A percentile compares a stretch with the other conserved stretches of the same genome.
Evolutionary conservation across 2,797 vertebrate genomes (phyloP).

Genomic region (Enteromius radiatus): DNA sequence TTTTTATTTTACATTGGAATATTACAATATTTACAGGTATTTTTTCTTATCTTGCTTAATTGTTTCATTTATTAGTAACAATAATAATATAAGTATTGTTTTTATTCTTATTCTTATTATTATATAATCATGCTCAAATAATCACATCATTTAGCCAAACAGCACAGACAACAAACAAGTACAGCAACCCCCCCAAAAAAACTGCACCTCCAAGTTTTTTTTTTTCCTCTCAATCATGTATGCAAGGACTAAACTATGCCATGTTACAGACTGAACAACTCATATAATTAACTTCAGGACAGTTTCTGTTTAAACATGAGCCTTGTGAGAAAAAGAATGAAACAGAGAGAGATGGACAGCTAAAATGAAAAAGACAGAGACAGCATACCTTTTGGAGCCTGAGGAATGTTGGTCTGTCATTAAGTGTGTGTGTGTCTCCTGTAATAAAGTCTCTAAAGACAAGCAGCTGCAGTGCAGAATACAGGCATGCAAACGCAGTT

Average conservation of each 20-base stretch:
- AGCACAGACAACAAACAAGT: no score
- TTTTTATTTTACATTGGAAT: no score
- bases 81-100: no score
- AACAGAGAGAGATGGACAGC: constrained; percentile 3
- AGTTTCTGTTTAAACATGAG: neutral
- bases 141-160: no score
- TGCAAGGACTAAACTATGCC: constrained; percentile 8
- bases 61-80: no score
- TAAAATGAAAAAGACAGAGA: constrained; percentile 8
- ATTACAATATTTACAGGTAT: no score
- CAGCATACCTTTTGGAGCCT: constrained; percentile 17
- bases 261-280: neutral
- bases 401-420: constrained; percentile 48
- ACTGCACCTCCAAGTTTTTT: neutral
- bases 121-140: no score
- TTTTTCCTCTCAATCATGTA: neutral
- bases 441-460: constrained; percentile 38
- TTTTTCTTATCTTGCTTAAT: neutral
- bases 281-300: neutral
- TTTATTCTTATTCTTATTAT: no score
- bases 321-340: neutral
- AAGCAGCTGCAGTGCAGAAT: constrained; percentile 31
- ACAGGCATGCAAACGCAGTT: constrained; percentile 19
- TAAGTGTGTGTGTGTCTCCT: constrained; percentile 32
- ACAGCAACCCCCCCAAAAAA: no score